phyloP scores from a whole-genome alignment of 2,113 vertebrate genomes.

The pig (Sus scrofa) region T2T-Sscrofa CM000820.6:126557501-126558000 shows the following conservation, averaged over 20 bases:
- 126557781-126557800: not conserved
- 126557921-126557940: not conserved
- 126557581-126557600: not conserved
- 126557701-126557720: not conserved
- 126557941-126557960: not conserved
- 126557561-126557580: not conserved
- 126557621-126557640: not conserved
- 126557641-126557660: not conserved
- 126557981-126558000: not conserved
- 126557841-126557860: not conserved
- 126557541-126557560: conserved; percentile 89
- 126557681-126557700: not conserved
- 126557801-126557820: not conserved
- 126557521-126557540: conserved; percentile 88
- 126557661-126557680: not conserved
- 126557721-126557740: not conserved
- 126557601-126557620: not conserved
- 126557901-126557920: not conserved
- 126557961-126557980: not conserved
- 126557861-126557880: not conserved
- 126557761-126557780: not conserved
- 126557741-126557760: not conserved
- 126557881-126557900: not conserved
- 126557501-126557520: conserved; percentile 95
- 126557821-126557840: not conserved